Evolutionary conservation across 1,140 invertebrate genomes (phyloP).

Genomic region (Dendroctonus ponderosae): DNA sequence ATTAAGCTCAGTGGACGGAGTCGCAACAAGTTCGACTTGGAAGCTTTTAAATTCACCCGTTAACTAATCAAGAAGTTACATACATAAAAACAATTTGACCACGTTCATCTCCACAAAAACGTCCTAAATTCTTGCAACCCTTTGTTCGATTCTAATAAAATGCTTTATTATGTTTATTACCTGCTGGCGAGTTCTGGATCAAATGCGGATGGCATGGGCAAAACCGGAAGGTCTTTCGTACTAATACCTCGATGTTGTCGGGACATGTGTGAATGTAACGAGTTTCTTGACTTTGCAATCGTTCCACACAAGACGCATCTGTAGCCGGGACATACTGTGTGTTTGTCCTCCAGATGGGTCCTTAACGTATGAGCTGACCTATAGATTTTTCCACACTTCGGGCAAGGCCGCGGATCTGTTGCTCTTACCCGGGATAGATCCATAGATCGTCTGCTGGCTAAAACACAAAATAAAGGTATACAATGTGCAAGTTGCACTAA

Average conservation of each 20-base stretch:
- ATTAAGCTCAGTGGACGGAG: too few species aligned
- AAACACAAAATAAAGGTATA: too few species aligned
- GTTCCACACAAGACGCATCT: conserved; percentile 87
- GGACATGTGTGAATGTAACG: conserved; percentile 88
- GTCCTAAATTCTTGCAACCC: too few species aligned
- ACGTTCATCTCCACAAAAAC: too few species aligned
- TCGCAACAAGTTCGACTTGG: too few species aligned
- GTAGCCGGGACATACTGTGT: conserved; percentile 88
- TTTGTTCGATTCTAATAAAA: too few species aligned
- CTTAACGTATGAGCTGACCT: conserved; percentile 84
- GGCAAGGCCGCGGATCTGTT: conserved; percentile 86
- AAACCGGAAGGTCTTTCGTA: conserved; percentile 85
- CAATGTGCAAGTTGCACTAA: too few species aligned
- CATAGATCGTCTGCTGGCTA: conserved; percentile 70
- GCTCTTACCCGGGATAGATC: conserved; percentile 83
- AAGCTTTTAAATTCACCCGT: too few species aligned
- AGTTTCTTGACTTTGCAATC: conserved; percentile 87
- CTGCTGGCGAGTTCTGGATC: conserved; percentile 81
- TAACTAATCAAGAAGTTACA: too few species aligned
- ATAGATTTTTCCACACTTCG: conserved; percentile 91
- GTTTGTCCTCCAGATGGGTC: conserved; percentile 89
- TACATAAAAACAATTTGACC: too few species aligned
- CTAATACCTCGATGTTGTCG: conserved; percentile 88
- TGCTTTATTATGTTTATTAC: conserved; percentile 41
- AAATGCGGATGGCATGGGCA: conserved; percentile 87